Base-by-base conservation (phyloP, 2,888 invertebrate genomes). In the Lottia scabra region DNA sequence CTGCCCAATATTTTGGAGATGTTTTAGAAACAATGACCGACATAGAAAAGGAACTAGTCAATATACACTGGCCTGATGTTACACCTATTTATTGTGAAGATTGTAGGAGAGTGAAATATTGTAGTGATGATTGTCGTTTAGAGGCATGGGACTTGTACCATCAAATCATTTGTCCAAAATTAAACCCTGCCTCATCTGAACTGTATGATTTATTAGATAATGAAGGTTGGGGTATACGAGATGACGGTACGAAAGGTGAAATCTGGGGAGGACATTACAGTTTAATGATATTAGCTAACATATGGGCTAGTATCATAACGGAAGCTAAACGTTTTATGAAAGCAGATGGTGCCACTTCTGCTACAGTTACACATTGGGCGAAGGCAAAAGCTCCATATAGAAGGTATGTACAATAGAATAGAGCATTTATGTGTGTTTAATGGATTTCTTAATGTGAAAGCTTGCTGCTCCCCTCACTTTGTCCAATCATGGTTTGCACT, bases 61-160 rank as follows among this genome's bases (percentile, higher is more conserved):
- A 80, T n/a, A 74, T 81, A 62, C 75, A 81, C 56, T 86, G 86
- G 86, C 85, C 85, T 4, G 75, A 80, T 46, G 78, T 82, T 2
- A 73, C 70, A 13, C 77, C 77, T 8, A 80, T 81, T 15, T 68
- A 67, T 45, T 86, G 86, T 67, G 70, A 76, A 4, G 68, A 72
- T 10, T 86, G 86, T 67, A 70, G 78, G 15, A 64, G 78, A 16
- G 87, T 84, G 43, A 72, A 68, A 27, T 90, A 89, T 80, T 89
- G 89, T 74, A 85, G 94, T 15, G 91, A 92, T 48, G 92, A 92
- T 66, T 98, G 98, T 86, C 92, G 92, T 78, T 87, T 91, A 2
- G 90, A 90, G 0, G 94, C 95, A 1, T 93, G 92, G 91, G 88
- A 91, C 63, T 91, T 92, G 46, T 96, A 96, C 87, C 97, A 98